Percentiles rank a stretch among this genome's conserved stretches.
Evolutionary conservation across 2,797 vertebrate genomes (phyloP).

Genomic region (Propithecus perrieri): DNA sequence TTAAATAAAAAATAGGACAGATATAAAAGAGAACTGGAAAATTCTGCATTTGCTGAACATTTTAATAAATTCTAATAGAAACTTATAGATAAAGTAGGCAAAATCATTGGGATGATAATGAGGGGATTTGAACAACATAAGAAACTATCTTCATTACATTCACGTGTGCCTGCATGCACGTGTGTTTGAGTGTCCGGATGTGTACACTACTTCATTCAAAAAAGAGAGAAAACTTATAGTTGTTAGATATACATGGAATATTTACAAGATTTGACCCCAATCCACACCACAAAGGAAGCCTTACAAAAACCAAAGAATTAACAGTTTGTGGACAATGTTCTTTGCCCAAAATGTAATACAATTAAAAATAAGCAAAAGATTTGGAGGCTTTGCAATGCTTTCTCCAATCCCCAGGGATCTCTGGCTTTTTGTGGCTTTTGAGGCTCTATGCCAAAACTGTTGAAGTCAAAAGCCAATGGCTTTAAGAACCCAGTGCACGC

Average conservation of each 20-base stretch:
- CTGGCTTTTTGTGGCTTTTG: not conserved
- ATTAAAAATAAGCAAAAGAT: not conserved
- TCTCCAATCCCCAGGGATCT: not conserved
- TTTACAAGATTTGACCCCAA: not conserved
- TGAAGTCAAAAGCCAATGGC: not conserved
- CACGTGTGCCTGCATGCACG: not conserved
- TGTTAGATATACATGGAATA: not conserved
- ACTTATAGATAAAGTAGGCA: not conserved
- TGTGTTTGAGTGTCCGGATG: fast-evolving
- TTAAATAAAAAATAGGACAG: not conserved
- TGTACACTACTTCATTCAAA: not conserved
- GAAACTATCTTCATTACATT: not conserved
- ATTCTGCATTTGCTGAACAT: not conserved
- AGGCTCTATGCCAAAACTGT: not conserved
- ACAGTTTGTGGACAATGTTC: not conserved
- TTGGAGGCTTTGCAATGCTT: not conserved
- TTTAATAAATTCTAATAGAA: not conserved
- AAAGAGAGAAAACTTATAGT: not conserved
- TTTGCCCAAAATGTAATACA: not conserved
- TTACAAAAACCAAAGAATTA: not conserved
- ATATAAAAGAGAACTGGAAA: slow-evolving; percentile 32
- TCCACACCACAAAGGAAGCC: not conserved
- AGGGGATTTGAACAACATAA: not conserved
- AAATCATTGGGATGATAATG: not conserved
- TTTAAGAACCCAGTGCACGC: not conserved